Evolutionary conservation across 1,140 invertebrate genomes (phyloP), one percentile per base, ranked within the genome.

Genomic region (Halictus rubicundus): DNA sequence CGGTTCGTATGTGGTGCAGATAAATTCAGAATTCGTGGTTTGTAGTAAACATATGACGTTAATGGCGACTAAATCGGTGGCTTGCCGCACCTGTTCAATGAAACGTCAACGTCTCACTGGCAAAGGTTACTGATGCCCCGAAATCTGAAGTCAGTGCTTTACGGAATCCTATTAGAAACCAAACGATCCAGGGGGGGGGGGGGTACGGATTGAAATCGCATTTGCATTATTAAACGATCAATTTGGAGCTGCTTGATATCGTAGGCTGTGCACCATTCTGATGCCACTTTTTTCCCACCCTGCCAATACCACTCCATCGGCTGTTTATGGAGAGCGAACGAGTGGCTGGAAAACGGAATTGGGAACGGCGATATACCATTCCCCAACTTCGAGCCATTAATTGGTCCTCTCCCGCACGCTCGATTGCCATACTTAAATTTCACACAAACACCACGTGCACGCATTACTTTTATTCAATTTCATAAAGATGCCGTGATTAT

Each of bases 161-260:
- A 46, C 27, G 57, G 57, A 57, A 77, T 60, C 37, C 65, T 46
- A 77, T 68, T 69, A 70, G 68, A 32, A 23, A 27, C 21, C 12
- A 21, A 49, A 69, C 42, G 37, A 21, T 25, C 23, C 8, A 14
- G 23, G 23, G 73, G 37, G 54, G 70, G n/a, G 23, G 23, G 73
- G 37, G 54, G 70, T 61, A 70, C 63, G 60, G 39, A 69, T 54
- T 69, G 65, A 46, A 71, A 72, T 78, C 69, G 46, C 60, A 65
- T 71, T 65, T 72, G 76, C 76, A 78, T 78, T 78, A 72, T 78
- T 65, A 57, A 72, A 12, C 69, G 69, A 78, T 78, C 61, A 72
- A 72, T 78, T 65, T 32, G 49, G 63, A 16, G 57, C 27, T 19
- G 27, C 59, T 78, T 32, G n/a, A 63, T 39, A 49, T 42, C 37